phyloP scores from a whole-genome alignment of 2,797 vertebrate genomes.

The Nannoperca obscura region DNA sequence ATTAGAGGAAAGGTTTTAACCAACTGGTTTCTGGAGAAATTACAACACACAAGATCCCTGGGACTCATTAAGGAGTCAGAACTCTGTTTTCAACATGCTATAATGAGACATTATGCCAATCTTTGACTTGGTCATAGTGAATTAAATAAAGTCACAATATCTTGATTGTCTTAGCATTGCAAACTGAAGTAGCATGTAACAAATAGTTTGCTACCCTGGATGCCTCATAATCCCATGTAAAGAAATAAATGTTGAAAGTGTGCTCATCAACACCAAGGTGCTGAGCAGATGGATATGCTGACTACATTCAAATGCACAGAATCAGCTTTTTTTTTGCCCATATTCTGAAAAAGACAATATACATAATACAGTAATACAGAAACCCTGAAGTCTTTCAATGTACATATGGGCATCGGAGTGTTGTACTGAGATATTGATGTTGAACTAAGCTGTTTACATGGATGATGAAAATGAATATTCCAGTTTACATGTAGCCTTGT shows the following conservation, averaged over 20 bases:
- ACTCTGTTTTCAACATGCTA: conserved; percentile 12
- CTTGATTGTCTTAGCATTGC: neutral
- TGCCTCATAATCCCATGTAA: neutral
- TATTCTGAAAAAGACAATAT: no score
- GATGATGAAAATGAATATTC: no score
- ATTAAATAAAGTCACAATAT: neutral
- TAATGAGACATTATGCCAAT: neutral
- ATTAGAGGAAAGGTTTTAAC: conserved; percentile 52
- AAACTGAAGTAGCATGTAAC: neutral
- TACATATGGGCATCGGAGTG: no score
- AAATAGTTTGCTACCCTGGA: neutral
- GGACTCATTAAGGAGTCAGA: conserved; percentile 9
- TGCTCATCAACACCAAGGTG: neutral
- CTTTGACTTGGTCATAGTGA: neutral
- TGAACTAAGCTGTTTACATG: no score
- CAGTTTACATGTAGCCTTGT: no score
- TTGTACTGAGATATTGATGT: no score
- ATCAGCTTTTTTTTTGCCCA: no score
- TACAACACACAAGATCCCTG: conserved; percentile 19
- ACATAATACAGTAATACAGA: no score
- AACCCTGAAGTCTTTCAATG: no score
- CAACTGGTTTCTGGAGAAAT: conserved; percentile 51
- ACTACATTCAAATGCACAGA: no score
- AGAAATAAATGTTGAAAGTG: neutral
- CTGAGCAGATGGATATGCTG: neutral